Evolutionary conservation across 2,113 vertebrate species (phyloP), one percentile per base, ranked within the genome.

Genomic region (Nestor notabilis): DNA sequence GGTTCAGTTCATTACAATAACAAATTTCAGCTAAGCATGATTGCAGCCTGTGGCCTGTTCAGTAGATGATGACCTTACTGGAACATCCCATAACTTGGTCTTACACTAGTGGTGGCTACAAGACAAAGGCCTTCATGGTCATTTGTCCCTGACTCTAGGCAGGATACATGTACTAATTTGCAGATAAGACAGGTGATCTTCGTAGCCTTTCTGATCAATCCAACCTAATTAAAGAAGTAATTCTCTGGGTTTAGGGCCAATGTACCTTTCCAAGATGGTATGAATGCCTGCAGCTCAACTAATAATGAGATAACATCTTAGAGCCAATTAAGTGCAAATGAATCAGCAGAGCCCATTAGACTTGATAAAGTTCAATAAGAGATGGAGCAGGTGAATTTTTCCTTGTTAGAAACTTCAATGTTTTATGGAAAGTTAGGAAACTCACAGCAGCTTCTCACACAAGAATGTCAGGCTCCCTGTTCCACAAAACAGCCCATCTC

Each of bases 201-300:
- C 50, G 44, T 78, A 96, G 96, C 89, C 74, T 79, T 93, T 96
- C 85, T 94, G 97, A 97, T 97, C 83, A 91, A 97, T 95, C 75
- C 77, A 46, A 21, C 79, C 83, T 97, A 97, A 98, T 98, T 97
- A 97, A 95, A 97, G 88, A 81, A 97, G 96, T 93, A 91, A 97
- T 91, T 97, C 94, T 29, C 76, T 71, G 39, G 53, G 13, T 97
- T 92, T 52, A 29, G 88, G 96, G 89, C 89, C 93, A 95, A 75
- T 95, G 94, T 97, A 87, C 91, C 50, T 95, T 96, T 92, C 88
- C 75, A 56, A 80, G 85, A 77, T 69, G 61, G 84, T 77, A 8
- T 88, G 83, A 97, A 96, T 96, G 95, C 92, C 92, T 87, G 47
- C 69, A 89, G 96, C 92, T 78, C 89, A 29, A 72, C 89, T 92